Base-by-base conservation (phyloP, 2,113 vertebrate species). In the Oreocharis arfaki region DNA sequence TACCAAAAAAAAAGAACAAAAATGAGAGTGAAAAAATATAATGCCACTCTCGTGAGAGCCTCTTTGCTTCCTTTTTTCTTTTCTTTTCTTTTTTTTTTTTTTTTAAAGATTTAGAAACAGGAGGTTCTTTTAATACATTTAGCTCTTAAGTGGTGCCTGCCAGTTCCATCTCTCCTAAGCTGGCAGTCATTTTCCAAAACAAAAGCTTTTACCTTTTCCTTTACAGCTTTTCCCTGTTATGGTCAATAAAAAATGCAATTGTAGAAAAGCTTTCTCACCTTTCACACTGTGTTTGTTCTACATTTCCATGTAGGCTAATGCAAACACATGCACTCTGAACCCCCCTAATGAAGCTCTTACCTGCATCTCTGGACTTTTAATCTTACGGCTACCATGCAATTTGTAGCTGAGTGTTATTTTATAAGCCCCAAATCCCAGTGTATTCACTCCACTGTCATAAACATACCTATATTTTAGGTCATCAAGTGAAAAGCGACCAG, bases 131-230 rank as follows among this genome's bases (percentile, higher is more conserved):
- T 28, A 64, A 91, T 57, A 71, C 41, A 47, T 69, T 73, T 82
- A 82, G 16, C n/a, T 57, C 41, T 80, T 85, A 63, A 50, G 32
- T 71, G 32, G 9, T 91, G 65, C 41, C 60, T 87, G 61, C 37
- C 53, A 84, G 49, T 78, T 79, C 42, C 23, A 21, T 69, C 32
- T 94, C 30, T 83, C 53, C 30, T 53, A 82, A 83, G 50, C 42
- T 10, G 1, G 53, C 81, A 89, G 77, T 81, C 22, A 52, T 81
- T 92, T 95, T 92, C 60, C 37, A 56, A 78, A 89, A 73, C 41
- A 84, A 94, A 95, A 53, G 52, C 57, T 89, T 93, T 94, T 91
- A 64, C 84, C n/a, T 94, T 73, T 85, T 70, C n/a, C n/a, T n/a
- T 74, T 79, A 41, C 57, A 44, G 22, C 33, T 86, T 74, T 94